Percentiles rank a stretch among this genome's conserved stretches.
Evolutionary conservation across 2,888 invertebrate genomes (phyloP).

Genomic region (Glaucopsyche alexis): DNA sequence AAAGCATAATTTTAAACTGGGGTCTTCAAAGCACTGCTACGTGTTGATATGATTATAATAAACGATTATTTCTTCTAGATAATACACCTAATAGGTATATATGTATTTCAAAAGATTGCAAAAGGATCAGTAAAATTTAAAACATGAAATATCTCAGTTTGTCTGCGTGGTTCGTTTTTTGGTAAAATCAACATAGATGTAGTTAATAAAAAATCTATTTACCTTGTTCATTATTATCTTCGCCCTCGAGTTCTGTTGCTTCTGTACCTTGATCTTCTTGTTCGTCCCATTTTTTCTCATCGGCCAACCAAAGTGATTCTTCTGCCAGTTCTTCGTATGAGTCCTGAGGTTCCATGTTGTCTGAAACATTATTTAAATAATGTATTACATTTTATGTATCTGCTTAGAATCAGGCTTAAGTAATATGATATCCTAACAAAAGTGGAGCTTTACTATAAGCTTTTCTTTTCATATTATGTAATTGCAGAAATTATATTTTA

Average conservation of each 20-base stretch:
- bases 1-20: not conserved
- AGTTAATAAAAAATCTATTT: not conserved
- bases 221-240: not conserved
- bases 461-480: too few species aligned
- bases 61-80: too few species aligned
- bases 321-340: not conserved
- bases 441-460: too few species aligned
- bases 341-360: not conserved
- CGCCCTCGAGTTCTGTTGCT: not conserved
- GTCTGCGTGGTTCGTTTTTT: too few species aligned
- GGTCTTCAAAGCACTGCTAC: too few species aligned
- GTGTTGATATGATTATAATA: too few species aligned
- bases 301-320: not conserved
- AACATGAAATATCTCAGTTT: too few species aligned
- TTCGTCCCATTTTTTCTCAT: conserved; percentile 7
- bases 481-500: too few species aligned
- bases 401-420: not conserved
- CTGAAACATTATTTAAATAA: not conserved
- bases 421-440: not conserved
- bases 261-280: not conserved
- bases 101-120: too few species aligned
- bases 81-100: too few species aligned
- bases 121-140: too few species aligned
- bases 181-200: too few species aligned
- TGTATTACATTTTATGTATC: not conserved